Evolutionary conservation across 2,888 invertebrate genomes (phyloP).

Genomic region (Drosophila tanythrix): DNA sequence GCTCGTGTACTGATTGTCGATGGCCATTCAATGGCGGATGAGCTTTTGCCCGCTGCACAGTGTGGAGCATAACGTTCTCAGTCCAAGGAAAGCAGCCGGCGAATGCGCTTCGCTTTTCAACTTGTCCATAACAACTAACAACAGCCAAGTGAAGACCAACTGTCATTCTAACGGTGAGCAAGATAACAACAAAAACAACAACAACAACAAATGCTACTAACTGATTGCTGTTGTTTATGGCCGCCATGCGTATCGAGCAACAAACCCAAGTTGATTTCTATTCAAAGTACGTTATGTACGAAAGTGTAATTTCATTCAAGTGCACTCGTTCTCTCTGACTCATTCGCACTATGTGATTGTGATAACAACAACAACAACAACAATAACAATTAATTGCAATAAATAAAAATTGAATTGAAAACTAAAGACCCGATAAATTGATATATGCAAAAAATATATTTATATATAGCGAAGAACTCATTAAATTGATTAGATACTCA

Average conservation of each 20-base stretch:
- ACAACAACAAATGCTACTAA: not conserved
- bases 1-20: constrained; percentile 33
- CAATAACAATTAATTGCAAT: constrained; percentile 19
- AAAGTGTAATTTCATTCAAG: constrained; percentile 46
- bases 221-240: constrained; percentile 32
- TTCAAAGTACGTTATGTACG: constrained; percentile 9
- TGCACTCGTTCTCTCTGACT: constrained; percentile 47
- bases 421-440: constrained; percentile 7
- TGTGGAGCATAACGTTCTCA: constrained; percentile 37
- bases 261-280: constrained; percentile 14
- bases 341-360: constrained; percentile 38
- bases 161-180: constrained; percentile 55
- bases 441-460: constrained; percentile 35
- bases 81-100: constrained; percentile 63
- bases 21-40: constrained; percentile 61
- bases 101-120: constrained; percentile 50
- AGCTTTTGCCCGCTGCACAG: constrained; percentile 25
- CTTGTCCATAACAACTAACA: constrained; percentile 1
- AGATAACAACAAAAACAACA: constrained; percentile 47
- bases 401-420: constrained; percentile 17
- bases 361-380: constrained; percentile 18
- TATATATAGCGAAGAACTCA: constrained; percentile 43
- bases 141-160: constrained; percentile 7
- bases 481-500: constrained; percentile 72
- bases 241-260: constrained; percentile 35